Conservation (phyloP, 1,140 invertebrate species). For the Bacillus rossius region DNA sequence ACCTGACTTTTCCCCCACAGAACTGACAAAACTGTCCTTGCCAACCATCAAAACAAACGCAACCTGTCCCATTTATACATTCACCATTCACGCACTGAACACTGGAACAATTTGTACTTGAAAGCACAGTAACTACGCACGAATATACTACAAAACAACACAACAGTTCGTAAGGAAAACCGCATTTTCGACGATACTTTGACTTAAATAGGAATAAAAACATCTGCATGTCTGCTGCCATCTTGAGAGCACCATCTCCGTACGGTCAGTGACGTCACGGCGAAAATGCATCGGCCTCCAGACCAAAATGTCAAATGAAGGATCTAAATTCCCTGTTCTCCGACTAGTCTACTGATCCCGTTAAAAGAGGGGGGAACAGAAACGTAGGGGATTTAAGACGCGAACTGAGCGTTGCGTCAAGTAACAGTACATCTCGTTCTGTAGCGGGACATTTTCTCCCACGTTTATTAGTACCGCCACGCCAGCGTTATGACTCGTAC, state of each 20-base stretch:
- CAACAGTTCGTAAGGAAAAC: constrained; percentile 22
- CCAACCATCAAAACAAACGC: constrained; percentile 86
- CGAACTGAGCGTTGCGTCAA: too few relatives aligned
- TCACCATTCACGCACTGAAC: constrained; percentile 60
- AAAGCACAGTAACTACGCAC: constrained; percentile 46
- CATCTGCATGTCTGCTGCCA: constrained; percentile 73
- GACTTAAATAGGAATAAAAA: constrained; percentile 80
- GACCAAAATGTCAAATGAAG: too few relatives aligned
- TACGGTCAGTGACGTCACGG: constrained; percentile 15
- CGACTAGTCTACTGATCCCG: too few relatives aligned
- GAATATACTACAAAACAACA: constrained; percentile 41
- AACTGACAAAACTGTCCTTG: constrained; percentile 81
- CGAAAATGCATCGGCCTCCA: constrained; percentile 8
- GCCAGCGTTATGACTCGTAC: too few relatives aligned
- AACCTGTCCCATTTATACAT: constrained; percentile 73
- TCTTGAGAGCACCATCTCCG: constrained; percentile 45
- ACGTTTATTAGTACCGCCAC: too few relatives aligned
- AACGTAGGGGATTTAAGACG: too few relatives aligned
- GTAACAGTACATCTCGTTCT: too few relatives aligned
- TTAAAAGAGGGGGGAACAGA: too few relatives aligned
- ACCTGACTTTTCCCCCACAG: constrained; percentile 90
- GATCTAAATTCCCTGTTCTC: too few relatives aligned
- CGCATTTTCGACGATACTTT: constrained; percentile 70
- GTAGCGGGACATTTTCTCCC: too few relatives aligned
- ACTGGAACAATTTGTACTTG: constrained; percentile 36